Evolutionary conservation across 2,113 vertebrate genomes (phyloP), one percentile per base, ranked within the genome.

Genomic region (Lethenteron reissneri): DNA sequence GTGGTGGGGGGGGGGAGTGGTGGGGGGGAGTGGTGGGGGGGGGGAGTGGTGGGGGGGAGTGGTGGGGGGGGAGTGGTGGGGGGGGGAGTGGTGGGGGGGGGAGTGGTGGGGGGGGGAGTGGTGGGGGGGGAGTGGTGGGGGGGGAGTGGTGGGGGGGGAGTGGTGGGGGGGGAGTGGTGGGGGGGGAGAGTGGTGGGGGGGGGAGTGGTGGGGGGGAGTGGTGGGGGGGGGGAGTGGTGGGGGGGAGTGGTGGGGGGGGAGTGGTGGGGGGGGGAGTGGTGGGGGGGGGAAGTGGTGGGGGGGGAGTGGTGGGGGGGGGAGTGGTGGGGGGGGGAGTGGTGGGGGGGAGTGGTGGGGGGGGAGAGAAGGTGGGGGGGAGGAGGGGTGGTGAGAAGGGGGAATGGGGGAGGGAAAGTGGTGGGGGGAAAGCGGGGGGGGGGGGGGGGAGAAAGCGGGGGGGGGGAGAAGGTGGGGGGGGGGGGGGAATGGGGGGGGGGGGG

Each of bases 401-500:
- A 12, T 13, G 73, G 70, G 70, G 72, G n/a, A 2, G 1, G 58
- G 4, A 41, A n/a, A n/a, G 25, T 41, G 25, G 25, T 79, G 77
- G 62, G 57, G 75, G 80, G 77, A n/a, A n/a, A n/a, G n/a, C n/a
- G 58, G 70, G 3, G 25, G 3, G 79, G 77, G 56, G 4, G 75
- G 80, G 77, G 58, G 78, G 77, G n/a, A n/a, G n/a, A n/a, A n/a
- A 41, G 72, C 4, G 62, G 3, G 9, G 11, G 56, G 21, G 58
- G 41, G 13, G 11, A 41, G 25, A 4, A n/a, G 25, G 25, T 79
- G 77, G 58, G 15, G 75, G 80, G 77, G 58, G 78, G 77, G 4
- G 75, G 80, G 77, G 57, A 41, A 3, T 41, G 25, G 25, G 79
- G 77, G 17, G 17, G 75, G 80, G 77, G 58, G 78, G 77, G 3